Evolutionary conservation across 2,888 invertebrate species (phyloP), one percentile per base, ranked within the genome.

Genomic region (Phyllotreta cruciferae): DNA sequence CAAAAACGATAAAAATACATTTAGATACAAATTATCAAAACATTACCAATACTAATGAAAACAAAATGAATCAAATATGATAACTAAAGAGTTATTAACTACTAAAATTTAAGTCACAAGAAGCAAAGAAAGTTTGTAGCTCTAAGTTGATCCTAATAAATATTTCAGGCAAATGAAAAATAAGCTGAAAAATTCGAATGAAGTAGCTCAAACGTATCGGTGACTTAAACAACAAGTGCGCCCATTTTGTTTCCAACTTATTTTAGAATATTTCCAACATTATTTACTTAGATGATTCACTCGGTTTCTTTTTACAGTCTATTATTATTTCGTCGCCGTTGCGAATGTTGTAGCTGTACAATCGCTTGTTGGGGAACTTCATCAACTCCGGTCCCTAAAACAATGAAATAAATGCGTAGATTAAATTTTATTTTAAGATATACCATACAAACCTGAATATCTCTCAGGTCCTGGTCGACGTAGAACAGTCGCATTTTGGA

Each of bases 241-340:
- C 50, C 13, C 39, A 49, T 41, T 50, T 57, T n/a, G 57, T 41
- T 39, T 57, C 41, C 1, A 35, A 57, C 38, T 14, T 56, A 37
- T 10, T 11, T 37, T 37, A 41, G 13, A 52, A n/a, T 52, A 47
- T 50, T 39, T 11, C 34, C 13, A 41, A 11, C 49, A 36, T 36
- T 49, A 49, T 41, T 57, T 49, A 57, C 57, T 57, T 57, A 52
- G 60, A 60, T 60, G 60, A 60, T 60, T 64, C 64, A 54, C 64
- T 61, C 6, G 56, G 57, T 54, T 64, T 64, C 44, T 57, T 64
- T 56, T 93, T 93, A 66, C 88, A 89, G 79, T 94, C 93, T 66
- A 96, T 90, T 70, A 94, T 91, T 74, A 96, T 94, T 81, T 94
- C 94, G 81, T 95, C 95, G 8, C 94, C 95, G 63, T 92, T 90